These are phyloP conservation scores for Sipha maydis DNA, from an alignment of 2,888 invertebrate genomes.

Conservation along the genomic window DNA sequence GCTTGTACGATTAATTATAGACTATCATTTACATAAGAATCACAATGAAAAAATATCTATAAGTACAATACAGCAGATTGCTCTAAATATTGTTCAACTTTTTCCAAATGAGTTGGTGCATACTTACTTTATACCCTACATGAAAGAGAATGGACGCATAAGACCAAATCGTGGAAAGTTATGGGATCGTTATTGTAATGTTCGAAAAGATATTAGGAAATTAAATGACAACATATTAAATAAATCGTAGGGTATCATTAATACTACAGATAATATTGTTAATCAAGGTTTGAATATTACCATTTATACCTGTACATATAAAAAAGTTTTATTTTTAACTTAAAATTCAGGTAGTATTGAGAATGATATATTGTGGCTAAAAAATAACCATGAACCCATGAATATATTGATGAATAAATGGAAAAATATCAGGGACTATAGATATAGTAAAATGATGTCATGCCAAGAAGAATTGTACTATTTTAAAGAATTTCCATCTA, in stretches of 20 bases:
- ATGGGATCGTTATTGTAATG: neutral
- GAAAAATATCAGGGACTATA: neutral
- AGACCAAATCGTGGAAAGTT: neutral
- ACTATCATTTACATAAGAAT: neutral
- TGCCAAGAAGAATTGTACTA: neutral
- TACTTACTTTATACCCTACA: slow-evolving; percentile 5
- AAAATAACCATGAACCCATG: neutral
- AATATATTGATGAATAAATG: neutral
- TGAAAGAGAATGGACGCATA: neutral
- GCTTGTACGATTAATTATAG: neutral
- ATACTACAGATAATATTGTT: neutral
- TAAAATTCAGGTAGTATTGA: neutral
- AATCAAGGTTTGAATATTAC: neutral
- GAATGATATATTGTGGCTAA: neutral
- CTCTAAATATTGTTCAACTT: neutral
- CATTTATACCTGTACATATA: neutral
- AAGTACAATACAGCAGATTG: neutral
- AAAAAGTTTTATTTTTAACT: neutral
- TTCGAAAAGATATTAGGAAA: neutral
- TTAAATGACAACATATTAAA: neutral
- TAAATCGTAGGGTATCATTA: neutral
- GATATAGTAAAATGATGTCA: neutral
- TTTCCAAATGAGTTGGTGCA: neutral
- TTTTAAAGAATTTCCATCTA: neutral
- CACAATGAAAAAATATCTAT: neutral